phyloP scores from a whole-genome alignment of 2,888 invertebrate species.

The Megalurothrips usitatus region DNA sequence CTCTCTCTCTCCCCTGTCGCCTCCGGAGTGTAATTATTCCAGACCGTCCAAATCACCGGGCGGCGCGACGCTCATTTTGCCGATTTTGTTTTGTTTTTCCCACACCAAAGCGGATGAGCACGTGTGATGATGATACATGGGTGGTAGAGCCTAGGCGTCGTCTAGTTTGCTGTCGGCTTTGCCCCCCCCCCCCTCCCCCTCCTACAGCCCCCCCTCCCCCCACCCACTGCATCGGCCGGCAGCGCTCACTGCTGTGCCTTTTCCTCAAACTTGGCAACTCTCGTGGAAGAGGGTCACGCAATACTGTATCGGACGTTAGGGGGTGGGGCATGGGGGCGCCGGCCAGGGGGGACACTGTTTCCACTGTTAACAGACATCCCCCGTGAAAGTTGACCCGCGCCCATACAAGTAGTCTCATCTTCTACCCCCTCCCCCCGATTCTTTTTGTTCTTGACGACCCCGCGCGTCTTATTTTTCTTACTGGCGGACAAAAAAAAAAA shows the following conservation, averaged over 20 bases:
- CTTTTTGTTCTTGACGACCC: background rate
- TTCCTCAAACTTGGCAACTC: background rate
- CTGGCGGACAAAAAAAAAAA: background rate
- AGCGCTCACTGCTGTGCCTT: background rate
- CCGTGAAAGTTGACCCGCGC: background rate
- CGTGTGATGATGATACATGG: too few relatives aligned
- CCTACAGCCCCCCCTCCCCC: background rate
- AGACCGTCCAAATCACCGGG: too few relatives aligned
- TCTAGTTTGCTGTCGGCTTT: background rate
- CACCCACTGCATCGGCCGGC: background rate
- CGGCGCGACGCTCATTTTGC: too few relatives aligned
- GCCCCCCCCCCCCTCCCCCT: background rate
- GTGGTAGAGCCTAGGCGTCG: background rate
- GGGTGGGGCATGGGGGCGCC: too few relatives aligned
- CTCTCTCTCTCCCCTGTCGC: too few relatives aligned
- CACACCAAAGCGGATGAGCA: too few relatives aligned
- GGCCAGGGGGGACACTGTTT: background rate
- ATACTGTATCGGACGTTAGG: background rate
- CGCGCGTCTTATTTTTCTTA: background rate
- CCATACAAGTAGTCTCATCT: background rate
- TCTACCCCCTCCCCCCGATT: background rate
- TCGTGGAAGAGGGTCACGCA: slow-evolving; percentile 6
- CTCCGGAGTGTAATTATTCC: too few relatives aligned
- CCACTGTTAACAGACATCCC: slow-evolving; percentile 2
- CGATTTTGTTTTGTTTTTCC: too few relatives aligned